A percentile compares a stretch with the other conserved stretches of the same genome.
Conservation (phyloP, 2,888 invertebrate species). For the Orchesella flavescens region DNA sequence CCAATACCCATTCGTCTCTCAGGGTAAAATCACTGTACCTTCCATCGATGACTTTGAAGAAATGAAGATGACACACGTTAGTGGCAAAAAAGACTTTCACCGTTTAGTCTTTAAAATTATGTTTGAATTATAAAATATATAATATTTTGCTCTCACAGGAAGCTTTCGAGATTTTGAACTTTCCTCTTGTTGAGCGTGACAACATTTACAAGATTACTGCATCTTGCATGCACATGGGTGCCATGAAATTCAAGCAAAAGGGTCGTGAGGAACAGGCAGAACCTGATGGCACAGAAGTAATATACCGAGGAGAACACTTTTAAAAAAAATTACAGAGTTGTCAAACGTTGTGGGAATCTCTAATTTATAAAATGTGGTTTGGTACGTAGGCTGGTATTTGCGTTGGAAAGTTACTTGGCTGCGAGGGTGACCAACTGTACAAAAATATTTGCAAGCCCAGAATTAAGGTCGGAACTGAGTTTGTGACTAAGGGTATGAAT, state of each 20-base stretch:
- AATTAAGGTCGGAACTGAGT: constrained; percentile 76
- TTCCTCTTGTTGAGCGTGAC: constrained; percentile 76
- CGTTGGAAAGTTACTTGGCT: constrained; percentile 75
- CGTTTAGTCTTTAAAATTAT: too few species aligned
- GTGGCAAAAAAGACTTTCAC: constrained; percentile 75
- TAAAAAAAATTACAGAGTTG: too few species aligned
- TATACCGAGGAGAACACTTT: neutral
- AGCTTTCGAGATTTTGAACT: constrained; percentile 79
- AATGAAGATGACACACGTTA: constrained; percentile 90
- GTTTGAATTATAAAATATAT: neutral
- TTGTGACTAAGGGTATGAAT: constrained; percentile 76
- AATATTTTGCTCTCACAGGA: constrained; percentile 73
- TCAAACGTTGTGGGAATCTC: too few species aligned
- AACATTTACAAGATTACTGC: constrained; percentile 73
- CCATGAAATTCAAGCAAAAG: constrained; percentile 80
- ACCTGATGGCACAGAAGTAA: constrained; percentile 57
- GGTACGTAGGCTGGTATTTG: constrained; percentile 44
- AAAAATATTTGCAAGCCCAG: constrained; percentile 75
- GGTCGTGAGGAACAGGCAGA: constrained; percentile 74
- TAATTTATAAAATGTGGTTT: constrained; percentile 13
- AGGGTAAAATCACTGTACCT: constrained; percentile 97
- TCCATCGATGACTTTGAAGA: constrained; percentile 97
- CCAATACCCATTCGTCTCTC: constrained; percentile 94
- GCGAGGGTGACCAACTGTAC: constrained; percentile 75
- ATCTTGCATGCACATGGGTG: constrained; percentile 73